A percentile compares a stretch with the other conserved stretches of the same genome.
Conservation (phyloP, 2,888 invertebrate genomes). For the Hyppa rectilinea region DNA sequence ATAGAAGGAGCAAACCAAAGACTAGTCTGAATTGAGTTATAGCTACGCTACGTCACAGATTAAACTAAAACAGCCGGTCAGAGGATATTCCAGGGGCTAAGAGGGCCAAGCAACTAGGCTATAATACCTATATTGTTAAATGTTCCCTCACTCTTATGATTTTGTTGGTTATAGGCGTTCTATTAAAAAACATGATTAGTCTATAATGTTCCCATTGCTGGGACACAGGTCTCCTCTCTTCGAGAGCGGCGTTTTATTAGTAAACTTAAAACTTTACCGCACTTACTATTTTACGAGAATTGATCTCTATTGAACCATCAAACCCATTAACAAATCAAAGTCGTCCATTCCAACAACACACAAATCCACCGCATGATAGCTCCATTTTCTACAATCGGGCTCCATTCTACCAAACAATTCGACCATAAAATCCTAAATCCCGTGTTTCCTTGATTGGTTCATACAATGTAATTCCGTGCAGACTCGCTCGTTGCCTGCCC, state of each 20-base stretch:
- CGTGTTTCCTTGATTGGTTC: conserved; percentile 66
- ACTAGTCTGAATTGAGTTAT: conserved; percentile 96
- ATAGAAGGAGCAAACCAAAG: conserved; percentile 90
- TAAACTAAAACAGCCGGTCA: conserved; percentile 93
- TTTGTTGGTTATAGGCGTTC: neutral
- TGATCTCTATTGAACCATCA: conserved; percentile 4
- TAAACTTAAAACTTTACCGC: neutral
- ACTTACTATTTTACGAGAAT: neutral
- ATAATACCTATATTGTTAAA: too few relatives aligned
- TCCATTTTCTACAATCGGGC: conserved; percentile 52
- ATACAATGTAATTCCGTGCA: conserved; percentile 65
- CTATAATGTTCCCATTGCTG: too few relatives aligned
- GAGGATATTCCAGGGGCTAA: conserved; percentile 91
- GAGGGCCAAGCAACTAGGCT: conserved; percentile 82
- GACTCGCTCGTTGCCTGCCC: conserved; percentile 54
- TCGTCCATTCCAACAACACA: conserved; percentile 25
- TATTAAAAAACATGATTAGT: too few relatives aligned
- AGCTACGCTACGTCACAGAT: conserved; percentile 91
- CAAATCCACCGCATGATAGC: conserved; percentile 47
- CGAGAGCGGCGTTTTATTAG: neutral
- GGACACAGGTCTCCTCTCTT: too few relatives aligned
- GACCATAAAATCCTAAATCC: conserved; percentile 63
- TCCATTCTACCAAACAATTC: conserved; percentile 52
- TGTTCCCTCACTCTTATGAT: too few relatives aligned
- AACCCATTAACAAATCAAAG: conserved; percentile 39